phyloP scores from a whole-genome alignment of 1,140 invertebrate genomes.

The Elymnias hypermnestra region DNA sequence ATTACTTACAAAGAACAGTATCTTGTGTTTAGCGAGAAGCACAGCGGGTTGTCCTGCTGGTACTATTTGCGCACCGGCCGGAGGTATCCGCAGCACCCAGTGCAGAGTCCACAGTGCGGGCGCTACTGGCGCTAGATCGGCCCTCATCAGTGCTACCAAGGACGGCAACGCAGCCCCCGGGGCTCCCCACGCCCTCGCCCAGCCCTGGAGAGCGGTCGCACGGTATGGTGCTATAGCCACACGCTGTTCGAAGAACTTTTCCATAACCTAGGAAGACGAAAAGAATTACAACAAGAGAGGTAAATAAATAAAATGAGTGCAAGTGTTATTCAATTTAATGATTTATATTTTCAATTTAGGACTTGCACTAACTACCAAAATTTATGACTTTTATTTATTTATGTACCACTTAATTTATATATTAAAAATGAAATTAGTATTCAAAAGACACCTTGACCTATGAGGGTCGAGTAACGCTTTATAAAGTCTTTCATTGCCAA shows the following conservation, averaged over 20 bases:
- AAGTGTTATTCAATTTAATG: too few relatives aligned
- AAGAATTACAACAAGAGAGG: too few relatives aligned
- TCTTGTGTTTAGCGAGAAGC: constrained; percentile 88
- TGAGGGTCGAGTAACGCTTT: too few relatives aligned
- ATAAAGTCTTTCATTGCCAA: too few relatives aligned
- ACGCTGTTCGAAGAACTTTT: constrained; percentile 94
- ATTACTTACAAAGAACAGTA: constrained; percentile 93
- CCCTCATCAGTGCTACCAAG: constrained; percentile 81
- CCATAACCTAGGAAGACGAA: constrained; percentile 91
- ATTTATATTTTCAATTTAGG: too few relatives aligned
- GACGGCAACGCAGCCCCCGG: constrained; percentile 92
- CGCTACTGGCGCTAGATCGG: constrained; percentile 53
- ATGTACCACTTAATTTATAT: too few relatives aligned
- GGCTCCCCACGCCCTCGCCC: constrained; percentile 87
- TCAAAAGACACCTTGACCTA: too few relatives aligned
- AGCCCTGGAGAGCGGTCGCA: constrained; percentile 89
- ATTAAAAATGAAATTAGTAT: too few relatives aligned
- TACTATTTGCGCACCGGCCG: constrained; percentile 88
- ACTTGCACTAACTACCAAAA: too few relatives aligned
- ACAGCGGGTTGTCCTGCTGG: constrained; percentile 90
- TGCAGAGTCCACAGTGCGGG: constrained; percentile 87
- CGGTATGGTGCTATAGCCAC: constrained; percentile 92
- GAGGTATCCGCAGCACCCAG: constrained; percentile 93
- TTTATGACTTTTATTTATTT: too few relatives aligned
- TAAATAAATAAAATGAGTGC: too few relatives aligned